A percentile compares a stretch with the other conserved stretches of the same genome.
These are phyloP conservation scores for Xylocampa areola DNA, from an alignment of 2,888 invertebrate species.

Conservation along the genomic window DNA sequence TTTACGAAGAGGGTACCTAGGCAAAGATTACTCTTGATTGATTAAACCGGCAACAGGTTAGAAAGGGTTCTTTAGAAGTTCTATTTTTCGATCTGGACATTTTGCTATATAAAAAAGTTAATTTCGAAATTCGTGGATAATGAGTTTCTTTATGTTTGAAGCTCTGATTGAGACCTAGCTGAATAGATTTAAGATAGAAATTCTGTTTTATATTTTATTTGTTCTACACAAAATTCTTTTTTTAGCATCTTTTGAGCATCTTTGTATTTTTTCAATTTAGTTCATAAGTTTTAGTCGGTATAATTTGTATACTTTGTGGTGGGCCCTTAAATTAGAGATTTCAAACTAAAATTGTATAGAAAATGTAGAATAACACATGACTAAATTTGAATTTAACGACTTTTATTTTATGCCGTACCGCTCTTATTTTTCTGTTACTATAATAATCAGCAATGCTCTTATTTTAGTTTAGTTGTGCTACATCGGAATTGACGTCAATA, in stretches of 20 bases:
- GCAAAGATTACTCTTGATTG: conserved; percentile 62
- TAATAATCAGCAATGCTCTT: too few species aligned
- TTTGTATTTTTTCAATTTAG: neutral
- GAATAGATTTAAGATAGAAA: conserved; percentile 3
- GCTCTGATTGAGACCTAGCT: conserved; percentile 10
- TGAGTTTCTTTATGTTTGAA: conserved; percentile 23
- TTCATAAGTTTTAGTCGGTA: too few species aligned
- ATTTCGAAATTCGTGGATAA: conserved; percentile 35
- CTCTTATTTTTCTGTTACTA: too few species aligned
- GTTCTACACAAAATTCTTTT: neutral
- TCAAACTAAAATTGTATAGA: too few species aligned
- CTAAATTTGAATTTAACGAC: too few species aligned
- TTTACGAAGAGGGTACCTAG: conserved; percentile 46
- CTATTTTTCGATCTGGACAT: conserved; percentile 23
- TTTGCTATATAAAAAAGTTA: conserved; percentile 24
- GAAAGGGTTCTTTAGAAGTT: conserved; percentile 16
- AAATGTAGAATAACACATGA: too few species aligned
- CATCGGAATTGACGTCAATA: too few species aligned
- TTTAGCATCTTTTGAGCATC: neutral
- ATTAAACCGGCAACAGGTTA: conserved; percentile 62
- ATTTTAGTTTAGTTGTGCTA: too few species aligned
- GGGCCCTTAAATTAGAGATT: too few species aligned
- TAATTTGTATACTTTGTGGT: too few species aligned
- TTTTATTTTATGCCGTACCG: too few species aligned
- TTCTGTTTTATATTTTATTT: conserved; percentile 1